These are phyloP conservation scores for Caenorhabditis sp. DNA, from an alignment of 2,888 invertebrate genomes.

Conservation along the genomic window DNA sequence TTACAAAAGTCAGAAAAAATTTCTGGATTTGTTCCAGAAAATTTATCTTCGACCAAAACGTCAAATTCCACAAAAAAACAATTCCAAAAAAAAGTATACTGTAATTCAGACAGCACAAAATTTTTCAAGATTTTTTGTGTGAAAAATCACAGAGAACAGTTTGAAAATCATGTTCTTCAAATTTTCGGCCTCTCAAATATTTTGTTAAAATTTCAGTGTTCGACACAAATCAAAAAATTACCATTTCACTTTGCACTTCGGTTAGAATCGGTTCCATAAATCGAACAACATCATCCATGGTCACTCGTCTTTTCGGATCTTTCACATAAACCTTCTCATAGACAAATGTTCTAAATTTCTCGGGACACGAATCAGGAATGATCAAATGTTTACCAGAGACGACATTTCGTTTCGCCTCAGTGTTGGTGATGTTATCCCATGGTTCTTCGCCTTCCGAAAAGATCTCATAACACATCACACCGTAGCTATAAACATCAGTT, in stretches of 20 bases:
- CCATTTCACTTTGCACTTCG: not conserved
- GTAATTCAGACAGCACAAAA: too few relatives aligned
- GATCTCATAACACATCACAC: conserved; percentile 46
- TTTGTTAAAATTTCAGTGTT: not conserved
- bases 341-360: conserved; percentile 40
- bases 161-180: not conserved
- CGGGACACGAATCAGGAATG: conserved; percentile 37
- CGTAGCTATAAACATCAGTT: conserved; percentile 30
- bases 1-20: too few relatives aligned
- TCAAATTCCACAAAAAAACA: too few relatives aligned
- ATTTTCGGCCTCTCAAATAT: not conserved
- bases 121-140: too few relatives aligned
- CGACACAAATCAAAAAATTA: too few relatives aligned
- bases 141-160: too few relatives aligned
- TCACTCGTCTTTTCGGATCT: conserved; percentile 19
- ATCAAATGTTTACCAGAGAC: conserved; percentile 26
- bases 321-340: conserved; percentile 39
- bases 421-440: conserved; percentile 39
- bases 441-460: conserved; percentile 48
- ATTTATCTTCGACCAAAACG: too few relatives aligned
- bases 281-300: not conserved
- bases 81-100: too few relatives aligned
- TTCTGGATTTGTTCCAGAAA: too few relatives aligned
- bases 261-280: not conserved
- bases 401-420: conserved; percentile 8